phyloP scores from a whole-genome alignment of 2,113 vertebrate genomes.

The Sapajus apella region DNA sequence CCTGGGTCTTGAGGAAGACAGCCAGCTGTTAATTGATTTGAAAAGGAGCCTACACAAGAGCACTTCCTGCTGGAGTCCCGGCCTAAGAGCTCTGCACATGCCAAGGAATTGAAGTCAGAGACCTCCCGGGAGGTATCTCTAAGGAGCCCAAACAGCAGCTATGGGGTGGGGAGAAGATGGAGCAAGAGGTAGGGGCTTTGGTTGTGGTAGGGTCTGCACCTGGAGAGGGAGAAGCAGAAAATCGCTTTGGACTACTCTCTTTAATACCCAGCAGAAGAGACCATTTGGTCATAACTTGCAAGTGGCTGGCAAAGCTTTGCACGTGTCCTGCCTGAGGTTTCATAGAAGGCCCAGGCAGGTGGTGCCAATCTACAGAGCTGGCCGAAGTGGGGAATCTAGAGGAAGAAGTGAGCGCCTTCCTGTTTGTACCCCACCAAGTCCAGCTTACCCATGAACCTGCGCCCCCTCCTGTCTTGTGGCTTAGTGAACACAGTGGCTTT shows the following conservation, averaged over 20 bases:
- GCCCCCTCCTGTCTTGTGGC: too few species aligned
- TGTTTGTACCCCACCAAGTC: too few species aligned
- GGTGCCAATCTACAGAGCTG: neutral
- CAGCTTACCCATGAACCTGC: neutral
- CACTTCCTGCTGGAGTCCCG: neutral
- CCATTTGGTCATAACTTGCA: neutral
- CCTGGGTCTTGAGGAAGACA: neutral
- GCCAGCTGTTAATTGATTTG: neutral
- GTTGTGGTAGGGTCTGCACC: neutral
- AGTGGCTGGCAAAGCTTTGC: neutral
- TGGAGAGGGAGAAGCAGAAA: neutral
- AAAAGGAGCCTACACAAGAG: neutral
- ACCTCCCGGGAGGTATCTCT: rapidly evolving
- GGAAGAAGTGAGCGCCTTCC: too few species aligned
- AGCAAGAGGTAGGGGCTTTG: neutral
- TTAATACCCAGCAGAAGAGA: neutral
- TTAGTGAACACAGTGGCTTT: neutral
- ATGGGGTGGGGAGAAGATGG: neutral
- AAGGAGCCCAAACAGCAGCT: neutral
- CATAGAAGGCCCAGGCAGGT: neutral
- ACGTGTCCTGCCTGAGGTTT: neutral
- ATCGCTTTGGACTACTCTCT: neutral
- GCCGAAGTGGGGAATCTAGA: rapidly evolving
- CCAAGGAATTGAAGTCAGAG: neutral
- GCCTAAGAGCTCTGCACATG: neutral